Evolutionary conservation across 2,888 invertebrate genomes (phyloP).

Genomic region (Criorhina ranunculi): DNA sequence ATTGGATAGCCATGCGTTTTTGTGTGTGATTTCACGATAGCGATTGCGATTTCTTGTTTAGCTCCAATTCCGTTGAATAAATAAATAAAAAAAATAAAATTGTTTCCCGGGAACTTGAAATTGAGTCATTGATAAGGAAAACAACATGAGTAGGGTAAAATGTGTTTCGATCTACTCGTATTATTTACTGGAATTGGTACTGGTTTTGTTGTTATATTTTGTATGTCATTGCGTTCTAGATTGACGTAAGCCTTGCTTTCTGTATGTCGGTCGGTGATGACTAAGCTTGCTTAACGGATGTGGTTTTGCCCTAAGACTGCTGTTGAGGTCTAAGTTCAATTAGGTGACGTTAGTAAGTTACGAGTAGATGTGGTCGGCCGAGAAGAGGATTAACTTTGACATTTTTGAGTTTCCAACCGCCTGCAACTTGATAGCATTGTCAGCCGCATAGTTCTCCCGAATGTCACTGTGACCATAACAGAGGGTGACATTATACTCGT

Average conservation of each 20-base stretch:
- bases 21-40: not conserved
- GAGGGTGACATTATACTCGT: too few species aligned
- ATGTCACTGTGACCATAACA: too few species aligned
- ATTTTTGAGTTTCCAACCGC: too few species aligned
- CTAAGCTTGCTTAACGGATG: constrained; percentile 42
- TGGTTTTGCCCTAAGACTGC: constrained; percentile 5
- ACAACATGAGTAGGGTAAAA: constrained; percentile 38
- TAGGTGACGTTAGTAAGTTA: too few species aligned
- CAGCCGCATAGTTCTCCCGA: too few species aligned
- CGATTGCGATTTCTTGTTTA: constrained; percentile 61
- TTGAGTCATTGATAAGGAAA: constrained; percentile 62
- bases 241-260: not conserved
- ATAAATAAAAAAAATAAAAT: constrained; percentile 21
- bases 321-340: too few species aligned
- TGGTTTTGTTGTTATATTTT: not conserved
- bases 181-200: constrained; percentile 26
- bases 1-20: constrained; percentile 29
- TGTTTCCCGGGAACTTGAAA: constrained; percentile 56
- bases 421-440: too few species aligned
- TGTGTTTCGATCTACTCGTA: constrained; percentile 5
- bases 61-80: constrained; percentile 51
- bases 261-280: constrained; percentile 23
- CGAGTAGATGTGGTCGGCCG: too few species aligned
- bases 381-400: too few species aligned
- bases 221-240: constrained; percentile 30